These are phyloP conservation scores for Catagonus wagneri DNA, from an alignment of 2,113 vertebrate genomes.

Conservation along the genomic window DNA sequence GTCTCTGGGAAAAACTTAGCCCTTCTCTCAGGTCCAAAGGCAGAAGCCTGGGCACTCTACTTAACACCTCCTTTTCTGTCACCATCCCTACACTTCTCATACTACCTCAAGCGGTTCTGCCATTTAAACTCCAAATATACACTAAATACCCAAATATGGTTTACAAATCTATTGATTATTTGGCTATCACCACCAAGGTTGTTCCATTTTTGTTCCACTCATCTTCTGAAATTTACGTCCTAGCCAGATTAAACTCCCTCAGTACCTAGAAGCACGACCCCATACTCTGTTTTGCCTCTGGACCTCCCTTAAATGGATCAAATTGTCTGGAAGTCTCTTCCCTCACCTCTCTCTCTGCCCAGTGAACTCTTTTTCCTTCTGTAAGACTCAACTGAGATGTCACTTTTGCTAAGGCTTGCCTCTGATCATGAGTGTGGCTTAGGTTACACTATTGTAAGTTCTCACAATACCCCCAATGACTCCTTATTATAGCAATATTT, in stretches of 20 bases:
- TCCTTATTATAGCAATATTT: background rate
- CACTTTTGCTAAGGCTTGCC: background rate
- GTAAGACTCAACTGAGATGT: background rate
- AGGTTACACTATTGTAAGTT: background rate
- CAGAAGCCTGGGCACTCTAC: background rate
- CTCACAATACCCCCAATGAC: background rate
- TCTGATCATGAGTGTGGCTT: background rate
- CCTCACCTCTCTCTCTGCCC: background rate
- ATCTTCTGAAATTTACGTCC: background rate
- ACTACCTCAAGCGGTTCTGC: background rate
- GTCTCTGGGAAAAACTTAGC: background rate
- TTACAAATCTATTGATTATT: background rate
- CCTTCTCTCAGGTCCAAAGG: background rate
- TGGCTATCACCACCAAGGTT: background rate
- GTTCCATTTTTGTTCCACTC: background rate
- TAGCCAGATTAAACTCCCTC: background rate
- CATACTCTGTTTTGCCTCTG: background rate
- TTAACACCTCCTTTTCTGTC: background rate
- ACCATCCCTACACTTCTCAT: background rate
- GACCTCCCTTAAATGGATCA: background rate
- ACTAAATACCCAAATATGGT: background rate
- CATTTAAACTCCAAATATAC: background rate
- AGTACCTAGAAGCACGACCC: background rate
- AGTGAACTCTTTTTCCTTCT: background rate
- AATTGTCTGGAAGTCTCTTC: background rate